Evolutionary conservation across 2,113 vertebrate species (phyloP), one percentile per base, ranked within the genome.

Genomic region (Scophthalmus maximus): DNA sequence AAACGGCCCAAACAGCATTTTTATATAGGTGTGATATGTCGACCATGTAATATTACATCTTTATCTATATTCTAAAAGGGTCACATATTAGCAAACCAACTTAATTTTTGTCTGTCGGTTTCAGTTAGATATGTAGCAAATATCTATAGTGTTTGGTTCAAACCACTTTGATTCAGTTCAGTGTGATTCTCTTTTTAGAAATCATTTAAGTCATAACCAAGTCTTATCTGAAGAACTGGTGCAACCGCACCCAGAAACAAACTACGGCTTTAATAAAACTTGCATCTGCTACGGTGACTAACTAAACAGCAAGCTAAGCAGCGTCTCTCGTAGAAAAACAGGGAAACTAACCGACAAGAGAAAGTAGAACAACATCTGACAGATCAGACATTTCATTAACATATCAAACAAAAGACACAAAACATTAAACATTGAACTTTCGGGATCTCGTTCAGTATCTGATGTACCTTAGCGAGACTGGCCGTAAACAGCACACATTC

Each of bases 401-500:
- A 20, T n/a, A 20, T n/a, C 8, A 49, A 22, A 76, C 20, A 64
- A 12, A 69, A 36, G 30, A 60, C 36, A 59, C 15, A 29, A 18
- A 15, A 44, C 14, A 59, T 58, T 63, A 62, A 76, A 58, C 52
- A 55, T n/a, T n/a, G 61, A 62, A 60, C 7, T 52, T 34, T 40
- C 36, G 1, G 36, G 36, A n/a, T 25, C 34, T 29, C 2, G 2
- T 40, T 58, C 12, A n/a, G 68, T 5, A 1, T 57, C 14, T 56
- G 5, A 49, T 32, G 50, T 94, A 97, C 96, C 95, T 97, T 96
- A 56, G 96, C 94, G 10, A 97, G 91, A 79, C 96, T 97, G 90
- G 95, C 96, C 72, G 96, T 96, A 90, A 97, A 96, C 73, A 96
- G 94, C 75, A 96, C 94, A 89, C 96, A 96, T 75, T 96, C 96